phyloP scores from a whole-genome alignment of 1,140 invertebrate genomes.

The Drosophila quadrilineata region DNA sequence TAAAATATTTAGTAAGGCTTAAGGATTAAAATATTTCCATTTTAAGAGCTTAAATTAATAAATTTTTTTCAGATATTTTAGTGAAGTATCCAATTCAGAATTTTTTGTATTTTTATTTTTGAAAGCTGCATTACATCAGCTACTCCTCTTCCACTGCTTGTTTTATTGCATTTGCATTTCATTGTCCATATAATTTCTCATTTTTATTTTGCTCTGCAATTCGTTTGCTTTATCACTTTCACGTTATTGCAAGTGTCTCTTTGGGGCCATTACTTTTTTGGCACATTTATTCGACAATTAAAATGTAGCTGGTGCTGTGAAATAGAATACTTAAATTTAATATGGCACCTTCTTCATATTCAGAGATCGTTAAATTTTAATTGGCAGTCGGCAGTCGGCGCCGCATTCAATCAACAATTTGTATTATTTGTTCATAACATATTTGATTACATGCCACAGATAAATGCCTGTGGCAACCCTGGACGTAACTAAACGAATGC shows the following conservation, averaged over 20 bases:
- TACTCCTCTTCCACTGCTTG: too few relatives aligned
- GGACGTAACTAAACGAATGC: neutral
- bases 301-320: constrained; percentile 6
- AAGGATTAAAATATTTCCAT: too few relatives aligned
- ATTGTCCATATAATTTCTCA: neutral
- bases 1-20: too few relatives aligned
- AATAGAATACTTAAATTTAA: constrained; percentile 19
- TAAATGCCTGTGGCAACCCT: constrained; percentile 2
- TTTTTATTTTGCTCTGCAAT: constrained; percentile 13
- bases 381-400: constrained; percentile 27
- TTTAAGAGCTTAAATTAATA: too few relatives aligned
- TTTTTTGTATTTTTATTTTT: too few relatives aligned
- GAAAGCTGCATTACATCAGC: too few relatives aligned
- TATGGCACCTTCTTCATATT: constrained; percentile 38
- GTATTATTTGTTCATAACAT: too few relatives aligned
- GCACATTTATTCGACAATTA: constrained; percentile 36
- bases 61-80: too few relatives aligned
- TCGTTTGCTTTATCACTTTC: constrained; percentile 22
- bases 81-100: too few relatives aligned
- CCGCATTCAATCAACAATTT: constrained; percentile 27
- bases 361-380: constrained; percentile 37
- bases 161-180: neutral
- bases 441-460: constrained; percentile 34
- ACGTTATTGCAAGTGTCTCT: constrained; percentile 5
- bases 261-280: constrained; percentile 15